Percentiles rank a stretch among this genome's conserved stretches.
Conservation (phyloP, 1,140 invertebrate species). For the Microplitis mediator region DNA sequence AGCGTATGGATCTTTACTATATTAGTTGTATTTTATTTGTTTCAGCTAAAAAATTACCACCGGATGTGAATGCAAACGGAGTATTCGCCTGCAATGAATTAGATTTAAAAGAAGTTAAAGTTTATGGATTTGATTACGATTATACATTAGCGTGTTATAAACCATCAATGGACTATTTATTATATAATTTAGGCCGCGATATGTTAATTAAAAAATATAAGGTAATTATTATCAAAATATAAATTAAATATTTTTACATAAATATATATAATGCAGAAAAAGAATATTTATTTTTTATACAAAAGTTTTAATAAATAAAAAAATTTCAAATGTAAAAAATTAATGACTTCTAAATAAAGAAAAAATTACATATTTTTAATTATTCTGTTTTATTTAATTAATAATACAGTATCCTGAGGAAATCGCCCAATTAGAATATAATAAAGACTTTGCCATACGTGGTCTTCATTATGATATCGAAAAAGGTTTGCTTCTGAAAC, state of each 20-base stretch:
- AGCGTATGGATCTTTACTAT: no score
- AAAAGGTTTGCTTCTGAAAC: constrained; percentile 92
- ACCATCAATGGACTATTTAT: constrained; percentile 84
- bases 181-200: constrained; percentile 90
- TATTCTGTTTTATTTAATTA: constrained; percentile 32
- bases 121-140: constrained; percentile 99
- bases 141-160: constrained; percentile 97
- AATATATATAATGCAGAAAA: no score
- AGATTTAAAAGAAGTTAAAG: constrained; percentile 86
- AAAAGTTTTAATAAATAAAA: no score
- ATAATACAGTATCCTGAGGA: constrained; percentile 85
- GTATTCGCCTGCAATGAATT: constrained; percentile 98
- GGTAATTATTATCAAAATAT: constrained; percentile 62
- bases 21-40: not conserved
- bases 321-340: not conserved
- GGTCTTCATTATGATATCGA: constrained; percentile 96
- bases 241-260: not conserved
- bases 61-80: constrained; percentile 81
- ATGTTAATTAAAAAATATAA: constrained; percentile 87
- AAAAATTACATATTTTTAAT: not conserved
- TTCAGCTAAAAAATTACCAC: constrained; percentile 84
- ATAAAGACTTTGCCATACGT: constrained; percentile 87
- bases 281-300: no score
- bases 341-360: not conserved
- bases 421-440: constrained; percentile 82